Percentiles rank a stretch among this genome's conserved stretches.
Evolutionary conservation across 2,888 invertebrate genomes (phyloP).

Genomic region (Phanerotoma sp.): DNA sequence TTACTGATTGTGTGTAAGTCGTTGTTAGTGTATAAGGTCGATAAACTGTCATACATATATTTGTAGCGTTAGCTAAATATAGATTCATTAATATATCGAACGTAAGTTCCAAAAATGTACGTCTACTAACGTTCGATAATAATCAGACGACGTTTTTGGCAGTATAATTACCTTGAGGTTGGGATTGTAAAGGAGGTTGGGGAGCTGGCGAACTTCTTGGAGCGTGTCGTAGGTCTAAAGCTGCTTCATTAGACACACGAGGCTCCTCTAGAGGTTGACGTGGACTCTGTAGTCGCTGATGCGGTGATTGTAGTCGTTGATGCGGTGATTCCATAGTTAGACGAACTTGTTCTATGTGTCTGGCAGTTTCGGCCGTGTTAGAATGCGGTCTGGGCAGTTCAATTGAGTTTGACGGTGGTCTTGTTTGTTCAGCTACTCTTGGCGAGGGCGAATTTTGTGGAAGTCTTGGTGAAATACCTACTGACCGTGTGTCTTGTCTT

Average conservation of each 20-base stretch:
- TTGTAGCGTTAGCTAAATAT: not conserved
- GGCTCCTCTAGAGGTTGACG: constrained; percentile 48
- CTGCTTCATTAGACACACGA: constrained; percentile 47
- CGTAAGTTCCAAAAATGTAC: constrained; percentile 6
- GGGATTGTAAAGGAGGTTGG: constrained; percentile 47
- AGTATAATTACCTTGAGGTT: constrained; percentile 45
- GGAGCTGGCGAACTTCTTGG: constrained; percentile 50
- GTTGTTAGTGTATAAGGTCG: constrained; percentile 22
- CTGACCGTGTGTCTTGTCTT: constrained; percentile 43
- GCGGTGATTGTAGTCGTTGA: constrained; percentile 51
- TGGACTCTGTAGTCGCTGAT: constrained; percentile 52
- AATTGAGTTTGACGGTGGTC: constrained; percentile 50
- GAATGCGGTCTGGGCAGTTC: constrained; percentile 50
- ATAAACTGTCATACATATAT: constrained; percentile 22
- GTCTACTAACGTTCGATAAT: constrained; percentile 11
- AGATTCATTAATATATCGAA: constrained; percentile 8
- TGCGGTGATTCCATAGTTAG: constrained; percentile 53
- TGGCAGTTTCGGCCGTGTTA: constrained; percentile 45
- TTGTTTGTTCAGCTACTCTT: constrained; percentile 46
- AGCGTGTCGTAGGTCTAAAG: constrained; percentile 51
- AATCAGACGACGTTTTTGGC: not conserved
- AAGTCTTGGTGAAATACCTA: constrained; percentile 51
- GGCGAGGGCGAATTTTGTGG: constrained; percentile 49
- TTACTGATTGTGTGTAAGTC: not conserved
- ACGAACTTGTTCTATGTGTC: constrained; percentile 50